Evolutionary conservation across 2,888 invertebrate genomes (phyloP).

Genomic region (Luperina nickerlii): DNA sequence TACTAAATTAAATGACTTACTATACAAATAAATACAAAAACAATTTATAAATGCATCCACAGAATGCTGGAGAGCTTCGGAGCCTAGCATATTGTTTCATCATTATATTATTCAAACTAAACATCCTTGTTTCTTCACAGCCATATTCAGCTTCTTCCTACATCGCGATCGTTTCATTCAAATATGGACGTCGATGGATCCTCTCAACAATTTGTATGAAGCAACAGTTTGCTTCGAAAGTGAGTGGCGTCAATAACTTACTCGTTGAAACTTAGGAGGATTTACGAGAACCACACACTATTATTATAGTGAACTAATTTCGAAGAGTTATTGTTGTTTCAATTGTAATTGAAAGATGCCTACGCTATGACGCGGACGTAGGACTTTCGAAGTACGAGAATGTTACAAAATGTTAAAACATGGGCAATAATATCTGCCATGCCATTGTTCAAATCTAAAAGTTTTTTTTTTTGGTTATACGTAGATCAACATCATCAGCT

Average conservation of each 20-base stretch:
- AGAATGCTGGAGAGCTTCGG: too few relatives aligned
- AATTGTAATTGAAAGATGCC: conserved; percentile 48
- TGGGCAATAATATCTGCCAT: not conserved
- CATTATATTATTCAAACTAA: conserved; percentile 8
- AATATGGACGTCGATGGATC: conserved; percentile 54
- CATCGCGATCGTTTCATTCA: conserved; percentile 39
- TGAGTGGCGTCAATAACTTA: conserved; percentile 60
- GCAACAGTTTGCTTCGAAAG: conserved; percentile 56
- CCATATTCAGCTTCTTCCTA: conserved; percentile 46
- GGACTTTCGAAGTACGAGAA: not conserved
- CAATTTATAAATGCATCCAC: not conserved
- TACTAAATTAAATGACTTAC: too few relatives aligned
- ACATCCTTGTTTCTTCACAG: not conserved
- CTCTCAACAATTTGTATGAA: conserved; percentile 60
- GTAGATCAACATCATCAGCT: not conserved
- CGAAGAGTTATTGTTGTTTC: conserved; percentile 41
- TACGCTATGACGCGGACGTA: conserved; percentile 13
- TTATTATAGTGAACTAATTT: conserved; percentile 61
- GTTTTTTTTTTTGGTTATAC: not conserved
- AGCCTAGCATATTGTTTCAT: not conserved
- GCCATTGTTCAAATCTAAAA: not conserved
- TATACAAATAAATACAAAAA: too few relatives aligned
- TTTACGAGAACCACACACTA: conserved; percentile 56
- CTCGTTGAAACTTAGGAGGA: conserved; percentile 43
- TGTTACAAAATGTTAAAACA: conserved; percentile 20